phyloP scores from a whole-genome alignment of 1,140 invertebrate species.

The Halyomorpha halys region DNA sequence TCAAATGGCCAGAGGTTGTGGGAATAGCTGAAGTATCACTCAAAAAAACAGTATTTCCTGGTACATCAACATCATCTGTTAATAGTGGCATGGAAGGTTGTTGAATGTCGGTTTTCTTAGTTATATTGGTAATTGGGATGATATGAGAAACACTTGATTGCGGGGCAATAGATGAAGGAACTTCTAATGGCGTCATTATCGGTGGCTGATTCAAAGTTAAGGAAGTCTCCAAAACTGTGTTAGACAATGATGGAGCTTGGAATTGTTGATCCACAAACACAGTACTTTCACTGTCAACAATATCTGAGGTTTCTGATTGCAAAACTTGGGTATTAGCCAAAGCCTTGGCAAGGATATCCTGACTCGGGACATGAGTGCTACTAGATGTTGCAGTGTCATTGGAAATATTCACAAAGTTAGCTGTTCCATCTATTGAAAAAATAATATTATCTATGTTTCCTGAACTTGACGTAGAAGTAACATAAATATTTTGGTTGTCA shows the following conservation, averaged over 20 bases:
- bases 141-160: background rate
- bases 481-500: slow-evolving; percentile 20
- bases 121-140: background rate
- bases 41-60: background rate
- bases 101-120: background rate
- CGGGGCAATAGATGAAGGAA: slow-evolving; percentile 40
- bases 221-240: slow-evolving; percentile 57
- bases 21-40: background rate
- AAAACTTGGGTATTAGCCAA: slow-evolving; percentile 63
- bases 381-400: slow-evolving; percentile 22
- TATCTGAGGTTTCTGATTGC: slow-evolving; percentile 43
- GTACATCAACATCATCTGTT: background rate
- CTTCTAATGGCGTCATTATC: slow-evolving; percentile 67
- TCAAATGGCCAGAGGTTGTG: background rate
- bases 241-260: slow-evolving; percentile 38
- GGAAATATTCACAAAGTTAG: slow-evolving; percentile 28
- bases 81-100: background rate
- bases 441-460: slow-evolving; percentile 39
- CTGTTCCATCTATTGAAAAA: slow-evolving; percentile 38
- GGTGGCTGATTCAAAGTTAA: slow-evolving; percentile 58
- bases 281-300: slow-evolving; percentile 32
- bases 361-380: slow-evolving; percentile 36
- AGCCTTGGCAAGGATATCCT: slow-evolving; percentile 64
- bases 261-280: slow-evolving; percentile 10
- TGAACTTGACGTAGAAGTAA: slow-evolving; percentile 25